A percentile compares a stretch with the other conserved stretches of the same genome.
phyloP scores from a whole-genome alignment of 2,888 invertebrate genomes.

The Leptinotarsa juncta region DNA sequence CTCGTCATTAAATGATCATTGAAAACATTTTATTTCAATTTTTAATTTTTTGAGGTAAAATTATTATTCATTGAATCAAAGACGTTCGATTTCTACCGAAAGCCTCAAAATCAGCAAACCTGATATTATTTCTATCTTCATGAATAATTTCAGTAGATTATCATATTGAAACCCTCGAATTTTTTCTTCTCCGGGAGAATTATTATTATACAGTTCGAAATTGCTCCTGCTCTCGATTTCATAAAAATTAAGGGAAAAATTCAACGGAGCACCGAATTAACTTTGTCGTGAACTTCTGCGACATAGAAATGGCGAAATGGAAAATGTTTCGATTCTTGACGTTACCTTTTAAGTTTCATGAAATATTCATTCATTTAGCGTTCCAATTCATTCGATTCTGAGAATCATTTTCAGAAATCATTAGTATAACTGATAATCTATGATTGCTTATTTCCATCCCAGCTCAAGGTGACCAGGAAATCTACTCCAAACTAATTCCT shows the following conservation, averaged over 20 bases:
- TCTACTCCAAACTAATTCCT: background rate
- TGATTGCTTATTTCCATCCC: background rate
- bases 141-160: background rate
- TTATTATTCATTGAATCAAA: background rate
- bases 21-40: too few species aligned
- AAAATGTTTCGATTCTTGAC: background rate
- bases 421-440: background rate
- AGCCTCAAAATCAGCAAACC: background rate
- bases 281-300: background rate
- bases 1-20: too few species aligned
- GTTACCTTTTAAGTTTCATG: background rate
- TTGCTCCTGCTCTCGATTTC: constrained; percentile 25
- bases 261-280: constrained; percentile 28
- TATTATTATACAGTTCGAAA: constrained; percentile 33
- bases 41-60: too few species aligned
- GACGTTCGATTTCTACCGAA: background rate
- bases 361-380: background rate
- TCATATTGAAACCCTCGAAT: background rate
- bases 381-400: too few species aligned
- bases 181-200: constrained; percentile 1
- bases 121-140: background rate
- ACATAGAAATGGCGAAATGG: background rate
- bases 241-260: constrained; percentile 30
- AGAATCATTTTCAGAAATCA: too few species aligned
- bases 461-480: background rate